Percentiles rank a stretch among this genome's conserved stretches.
These are phyloP conservation scores for Cherax destructor DNA, from an alignment of 1,140 invertebrate species.

Conservation along the genomic window DNA sequence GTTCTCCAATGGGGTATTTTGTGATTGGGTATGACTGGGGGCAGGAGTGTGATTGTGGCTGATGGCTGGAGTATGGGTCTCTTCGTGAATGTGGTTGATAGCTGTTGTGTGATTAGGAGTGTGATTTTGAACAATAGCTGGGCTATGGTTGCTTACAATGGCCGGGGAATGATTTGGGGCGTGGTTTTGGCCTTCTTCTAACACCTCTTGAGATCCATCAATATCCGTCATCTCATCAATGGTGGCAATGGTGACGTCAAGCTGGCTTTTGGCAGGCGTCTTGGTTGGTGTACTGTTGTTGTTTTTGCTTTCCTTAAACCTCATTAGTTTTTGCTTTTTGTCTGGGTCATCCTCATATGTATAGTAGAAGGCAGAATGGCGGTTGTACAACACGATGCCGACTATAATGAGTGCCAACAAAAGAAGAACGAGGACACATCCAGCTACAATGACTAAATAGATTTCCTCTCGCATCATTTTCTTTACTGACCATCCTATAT, in stretches of 20 bases:
- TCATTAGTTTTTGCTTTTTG: constrained; percentile 72
- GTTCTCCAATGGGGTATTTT: not conserved
- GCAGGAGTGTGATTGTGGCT: constrained; percentile 20
- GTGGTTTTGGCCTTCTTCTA: constrained; percentile 17
- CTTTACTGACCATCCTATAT: constrained; percentile 54
- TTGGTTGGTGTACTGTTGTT: constrained; percentile 70
- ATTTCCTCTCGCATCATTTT: constrained; percentile 51
- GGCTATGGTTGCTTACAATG: not conserved
- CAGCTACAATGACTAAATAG: constrained; percentile 74
- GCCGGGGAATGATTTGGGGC: constrained; percentile 9
- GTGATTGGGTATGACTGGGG: not conserved
- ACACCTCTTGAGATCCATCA: constrained; percentile 70
- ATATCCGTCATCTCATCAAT: constrained; percentile 76
- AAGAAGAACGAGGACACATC: constrained; percentile 74
- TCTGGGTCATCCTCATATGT: constrained; percentile 82
- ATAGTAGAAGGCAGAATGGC: constrained; percentile 84
- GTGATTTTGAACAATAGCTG: not conserved
- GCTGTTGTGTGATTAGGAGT: not conserved
- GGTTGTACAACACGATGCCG: constrained; percentile 76
- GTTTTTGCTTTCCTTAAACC: constrained; percentile 72
- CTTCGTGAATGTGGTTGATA: constrained; percentile 25
- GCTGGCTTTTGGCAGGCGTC: constrained; percentile 62
- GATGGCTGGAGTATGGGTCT: not conserved
- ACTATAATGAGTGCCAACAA: constrained; percentile 74
- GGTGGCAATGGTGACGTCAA: constrained; percentile 74